Conservation (phyloP, 2,888 invertebrate genomes). For the Sturmia bella region DNA sequence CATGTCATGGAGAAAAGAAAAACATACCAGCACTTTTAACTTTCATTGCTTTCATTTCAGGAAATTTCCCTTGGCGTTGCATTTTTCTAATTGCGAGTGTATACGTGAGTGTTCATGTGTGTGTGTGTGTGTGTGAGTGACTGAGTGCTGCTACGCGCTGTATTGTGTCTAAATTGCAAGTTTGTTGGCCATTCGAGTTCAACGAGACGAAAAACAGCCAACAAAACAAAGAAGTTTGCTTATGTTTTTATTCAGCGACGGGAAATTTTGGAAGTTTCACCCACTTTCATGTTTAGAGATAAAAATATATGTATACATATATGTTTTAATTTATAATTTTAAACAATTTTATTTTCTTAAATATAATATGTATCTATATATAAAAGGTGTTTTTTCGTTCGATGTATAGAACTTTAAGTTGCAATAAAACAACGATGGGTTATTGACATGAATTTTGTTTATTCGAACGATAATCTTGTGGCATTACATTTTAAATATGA, state of each 20-base stretch:
- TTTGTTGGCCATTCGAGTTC: slow-evolving; percentile 32
- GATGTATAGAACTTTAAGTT: too few relatives aligned
- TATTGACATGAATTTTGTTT: too few relatives aligned
- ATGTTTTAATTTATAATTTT: too few relatives aligned
- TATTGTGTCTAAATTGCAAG: slow-evolving; percentile 24
- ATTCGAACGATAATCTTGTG: too few relatives aligned
- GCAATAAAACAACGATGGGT: too few relatives aligned
- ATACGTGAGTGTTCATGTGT: background rate
- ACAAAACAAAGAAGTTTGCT: slow-evolving; percentile 8
- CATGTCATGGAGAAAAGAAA: slow-evolving; percentile 10
- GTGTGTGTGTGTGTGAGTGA: background rate
- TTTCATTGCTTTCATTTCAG: slow-evolving; percentile 56
- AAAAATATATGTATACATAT: too few relatives aligned
- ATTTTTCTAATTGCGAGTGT: background rate
- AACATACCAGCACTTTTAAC: slow-evolving; percentile 61
- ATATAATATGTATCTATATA: too few relatives aligned
- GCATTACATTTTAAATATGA: too few relatives aligned
- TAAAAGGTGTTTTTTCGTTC: too few relatives aligned
- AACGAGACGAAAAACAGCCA: slow-evolving; percentile 15
- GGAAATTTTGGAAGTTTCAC: background rate
- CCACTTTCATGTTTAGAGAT: too few relatives aligned
- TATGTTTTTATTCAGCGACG: slow-evolving; percentile 4
- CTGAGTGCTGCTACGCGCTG: background rate
- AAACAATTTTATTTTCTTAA: too few relatives aligned
- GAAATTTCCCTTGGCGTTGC: slow-evolving; percentile 62